Percentiles rank a stretch among this genome's conserved stretches.
phyloP scores from a whole-genome alignment of 2,113 vertebrate genomes.

The Antechinus flavipes region DNA sequence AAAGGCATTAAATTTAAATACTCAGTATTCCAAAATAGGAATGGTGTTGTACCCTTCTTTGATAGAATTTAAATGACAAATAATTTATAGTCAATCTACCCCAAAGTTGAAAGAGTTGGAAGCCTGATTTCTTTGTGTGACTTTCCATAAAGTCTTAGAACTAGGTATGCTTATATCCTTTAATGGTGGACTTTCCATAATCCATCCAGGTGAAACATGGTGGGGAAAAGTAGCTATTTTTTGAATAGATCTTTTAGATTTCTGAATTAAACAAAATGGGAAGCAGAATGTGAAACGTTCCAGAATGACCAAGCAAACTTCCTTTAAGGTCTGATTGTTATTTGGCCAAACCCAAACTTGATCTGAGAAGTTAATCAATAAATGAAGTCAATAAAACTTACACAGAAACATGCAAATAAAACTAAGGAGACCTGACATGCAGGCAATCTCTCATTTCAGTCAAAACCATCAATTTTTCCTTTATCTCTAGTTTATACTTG shows the following conservation, averaged over 20 bases:
- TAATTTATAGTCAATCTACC: no score
- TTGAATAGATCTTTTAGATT: neutral
- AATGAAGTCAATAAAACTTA: neutral
- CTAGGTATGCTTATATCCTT: no score
- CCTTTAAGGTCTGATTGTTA: neutral
- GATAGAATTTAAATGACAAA: no score
- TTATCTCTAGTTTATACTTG: neutral
- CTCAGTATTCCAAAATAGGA: no score
- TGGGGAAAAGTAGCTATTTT: neutral
- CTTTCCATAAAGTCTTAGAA: no score
- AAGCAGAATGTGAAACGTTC: neutral
- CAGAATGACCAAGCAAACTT: neutral
- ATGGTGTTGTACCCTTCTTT: no score
- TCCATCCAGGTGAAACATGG: neutral
- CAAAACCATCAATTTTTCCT: neutral
- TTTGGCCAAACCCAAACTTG: neutral
- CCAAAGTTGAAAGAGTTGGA: no score
- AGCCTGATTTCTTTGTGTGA: no score
- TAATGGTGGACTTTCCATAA: no score
- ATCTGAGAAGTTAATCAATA: neutral
- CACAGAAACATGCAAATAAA: neutral
- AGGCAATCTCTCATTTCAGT: neutral
- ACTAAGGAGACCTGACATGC: neutral
- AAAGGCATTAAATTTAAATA: no score
- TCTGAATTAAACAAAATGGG: neutral